Evolutionary conservation across 2,797 vertebrate genomes (phyloP).

Genomic region (Chloroceryle amazona): DNA sequence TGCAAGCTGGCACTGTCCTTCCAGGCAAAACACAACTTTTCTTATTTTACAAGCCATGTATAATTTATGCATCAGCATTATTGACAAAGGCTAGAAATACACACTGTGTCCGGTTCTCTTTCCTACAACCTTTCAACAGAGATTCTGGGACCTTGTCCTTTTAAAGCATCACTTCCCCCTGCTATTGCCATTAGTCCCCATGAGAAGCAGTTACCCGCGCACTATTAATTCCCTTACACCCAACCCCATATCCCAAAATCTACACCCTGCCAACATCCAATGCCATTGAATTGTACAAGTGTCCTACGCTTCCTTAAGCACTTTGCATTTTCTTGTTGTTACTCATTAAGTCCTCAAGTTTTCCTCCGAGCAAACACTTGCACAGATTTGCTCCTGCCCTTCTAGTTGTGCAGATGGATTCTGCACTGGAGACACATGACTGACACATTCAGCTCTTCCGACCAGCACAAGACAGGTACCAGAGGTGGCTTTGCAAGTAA

Average conservation of each 20-base stretch:
- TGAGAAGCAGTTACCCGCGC: neutral
- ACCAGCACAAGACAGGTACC: neutral
- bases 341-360: neutral
- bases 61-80: neutral
- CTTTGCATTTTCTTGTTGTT: neutral
- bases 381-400: neutral
- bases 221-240: neutral
- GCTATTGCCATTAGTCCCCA: neutral
- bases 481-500: neutral
- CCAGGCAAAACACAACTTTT: constrained; percentile 13
- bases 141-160: neutral
- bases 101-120: neutral
- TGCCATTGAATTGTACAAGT: neutral
- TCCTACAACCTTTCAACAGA: neutral
- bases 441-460: neutral
- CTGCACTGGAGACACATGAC: neutral
- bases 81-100: neutral
- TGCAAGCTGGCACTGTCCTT: neutral
- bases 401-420: neutral
- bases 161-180: neutral
- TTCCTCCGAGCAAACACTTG: neutral
- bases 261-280: neutral
- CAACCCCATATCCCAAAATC: neutral
- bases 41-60: constrained; percentile 6
- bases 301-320: neutral